These are phyloP conservation scores for Mus musculus DNA, from an alignment of 2,113 vertebrate genomes.

Conservation along the genomic window DNA sequence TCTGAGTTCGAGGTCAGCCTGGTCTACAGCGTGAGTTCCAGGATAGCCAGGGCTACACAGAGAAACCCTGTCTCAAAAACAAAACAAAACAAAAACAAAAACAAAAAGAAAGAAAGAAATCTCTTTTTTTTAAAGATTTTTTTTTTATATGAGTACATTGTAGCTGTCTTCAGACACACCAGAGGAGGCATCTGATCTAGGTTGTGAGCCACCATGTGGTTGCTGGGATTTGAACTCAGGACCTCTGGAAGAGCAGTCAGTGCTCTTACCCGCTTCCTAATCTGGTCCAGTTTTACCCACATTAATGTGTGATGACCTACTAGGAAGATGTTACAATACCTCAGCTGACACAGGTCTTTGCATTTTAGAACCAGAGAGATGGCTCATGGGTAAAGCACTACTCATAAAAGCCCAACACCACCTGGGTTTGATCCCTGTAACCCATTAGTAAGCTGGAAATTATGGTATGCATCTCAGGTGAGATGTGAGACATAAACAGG, in stretches of 20 bases:
- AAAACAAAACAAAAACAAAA: too few relatives aligned
- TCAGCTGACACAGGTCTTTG: not conserved
- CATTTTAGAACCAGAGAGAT: not conserved
- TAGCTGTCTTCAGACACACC: too few relatives aligned
- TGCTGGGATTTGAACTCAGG: not conserved
- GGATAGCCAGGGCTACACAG: too few relatives aligned
- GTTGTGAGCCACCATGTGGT: not conserved
- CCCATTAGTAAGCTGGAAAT: not conserved
- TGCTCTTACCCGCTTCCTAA: not conserved
- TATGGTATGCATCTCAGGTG: too few relatives aligned
- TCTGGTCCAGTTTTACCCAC: rapidly evolving
- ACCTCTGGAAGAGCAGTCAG: not conserved
- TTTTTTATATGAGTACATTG: too few relatives aligned
- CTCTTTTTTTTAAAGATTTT: too few relatives aligned
- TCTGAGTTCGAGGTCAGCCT: too few relatives aligned
- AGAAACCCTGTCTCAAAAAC: too few relatives aligned
- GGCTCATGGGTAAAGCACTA: not conserved
- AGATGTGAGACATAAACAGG: not conserved
- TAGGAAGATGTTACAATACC: not conserved
- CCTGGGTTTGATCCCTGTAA: not conserved
- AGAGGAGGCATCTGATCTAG: too few relatives aligned
- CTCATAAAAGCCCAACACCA: not conserved
- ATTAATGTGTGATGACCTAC: not conserved
- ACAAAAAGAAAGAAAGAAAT: too few relatives aligned
- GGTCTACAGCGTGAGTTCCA: too few relatives aligned